phyloP scores from a whole-genome alignment of 1,140 invertebrate species.

The Rhyacophila brunnea region DNA sequence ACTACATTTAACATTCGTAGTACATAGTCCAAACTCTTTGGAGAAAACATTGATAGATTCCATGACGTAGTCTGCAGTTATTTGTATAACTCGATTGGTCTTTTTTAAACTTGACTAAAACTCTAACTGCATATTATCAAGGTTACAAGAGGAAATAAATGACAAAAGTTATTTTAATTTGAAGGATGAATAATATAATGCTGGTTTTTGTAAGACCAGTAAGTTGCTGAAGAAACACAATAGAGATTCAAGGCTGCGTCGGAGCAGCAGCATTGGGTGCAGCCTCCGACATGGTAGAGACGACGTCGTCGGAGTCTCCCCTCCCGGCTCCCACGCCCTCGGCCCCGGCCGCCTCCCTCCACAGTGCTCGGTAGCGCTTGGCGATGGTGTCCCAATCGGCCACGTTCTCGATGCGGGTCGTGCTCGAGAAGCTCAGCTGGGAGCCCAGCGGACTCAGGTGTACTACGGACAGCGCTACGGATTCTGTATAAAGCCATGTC shows the following conservation, averaged over 20 bases:
- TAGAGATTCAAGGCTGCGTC: background rate
- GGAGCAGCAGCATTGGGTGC: slow-evolving; percentile 34
- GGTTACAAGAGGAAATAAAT: background rate
- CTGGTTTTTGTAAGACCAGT: background rate
- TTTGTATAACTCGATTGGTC: too few species aligned
- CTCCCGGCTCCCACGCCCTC: slow-evolving; percentile 58
- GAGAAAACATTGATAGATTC: too few species aligned
- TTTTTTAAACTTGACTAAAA: too few species aligned
- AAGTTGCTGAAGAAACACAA: background rate
- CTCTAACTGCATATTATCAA: background rate
- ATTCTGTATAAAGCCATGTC: slow-evolving; percentile 54
- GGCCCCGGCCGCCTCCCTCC: slow-evolving; percentile 64
- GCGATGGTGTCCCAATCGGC: slow-evolving; percentile 89
- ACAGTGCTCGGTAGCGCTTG: slow-evolving; percentile 82
- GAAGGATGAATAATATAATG: background rate
- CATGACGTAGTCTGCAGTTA: too few species aligned
- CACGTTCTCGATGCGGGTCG: slow-evolving; percentile 82
- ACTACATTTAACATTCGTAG: too few species aligned
- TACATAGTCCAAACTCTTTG: too few species aligned
- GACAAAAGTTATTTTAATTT: background rate
- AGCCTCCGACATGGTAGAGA: slow-evolving; percentile 47
- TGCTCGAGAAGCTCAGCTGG: slow-evolving; percentile 73
- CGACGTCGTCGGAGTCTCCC: slow-evolving; percentile 50
- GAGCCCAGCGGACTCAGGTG: slow-evolving; percentile 80
- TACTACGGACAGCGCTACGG: slow-evolving; percentile 70